Evolutionary conservation across 2,113 vertebrate species (phyloP), one percentile per base, ranked within the genome.

Genomic region (Pandion haliaetus): DNA sequence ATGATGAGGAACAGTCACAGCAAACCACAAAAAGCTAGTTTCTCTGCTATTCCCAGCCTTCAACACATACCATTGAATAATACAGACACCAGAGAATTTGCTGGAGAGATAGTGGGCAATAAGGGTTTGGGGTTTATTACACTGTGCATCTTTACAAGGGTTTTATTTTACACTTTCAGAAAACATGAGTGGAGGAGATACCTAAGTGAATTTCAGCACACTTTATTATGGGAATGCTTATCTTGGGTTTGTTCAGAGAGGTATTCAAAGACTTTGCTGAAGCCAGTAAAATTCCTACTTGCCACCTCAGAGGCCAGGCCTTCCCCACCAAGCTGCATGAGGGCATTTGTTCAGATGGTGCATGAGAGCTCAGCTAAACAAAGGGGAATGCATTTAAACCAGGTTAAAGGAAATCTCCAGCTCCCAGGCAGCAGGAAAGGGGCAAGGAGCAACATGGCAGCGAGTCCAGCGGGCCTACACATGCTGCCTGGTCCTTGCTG

Each of bases 401-500:
- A 4, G 24, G 26, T 74, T 58, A 63, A 45, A 84, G 36, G 31
- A 62, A 59, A 42, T 12, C 29, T 58, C 47, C 47, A 47, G 5
- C 24, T 67, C 26, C 18, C 21, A 7, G 23, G 66, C 8, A 77
- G 70, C 45, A 58, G 13, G 44, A 62, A 62, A 45, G 34, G 17
- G 8, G 29, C 38, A 88, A 52, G 59, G 31, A 31, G 66, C 5
- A 16, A 38, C 40, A 34, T 0, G 5, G 38, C 14, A 85, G 62
- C 0, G 0, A 69, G 32, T 5, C 7, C 0, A 0, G 28, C 36
- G 55, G 47, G 24, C 17, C 25, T 14, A 42, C 24, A 18, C 0
- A 0, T 5, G 29, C 62, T 57, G 40, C 82, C 73, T 61, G 2
- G 42, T 23, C 70, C 74, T 26, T 34, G 57, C 57, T 82, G 47